These are phyloP conservation scores for Empis stercorea DNA, from an alignment of 2,888 invertebrate species.

Conservation along the genomic window DNA sequence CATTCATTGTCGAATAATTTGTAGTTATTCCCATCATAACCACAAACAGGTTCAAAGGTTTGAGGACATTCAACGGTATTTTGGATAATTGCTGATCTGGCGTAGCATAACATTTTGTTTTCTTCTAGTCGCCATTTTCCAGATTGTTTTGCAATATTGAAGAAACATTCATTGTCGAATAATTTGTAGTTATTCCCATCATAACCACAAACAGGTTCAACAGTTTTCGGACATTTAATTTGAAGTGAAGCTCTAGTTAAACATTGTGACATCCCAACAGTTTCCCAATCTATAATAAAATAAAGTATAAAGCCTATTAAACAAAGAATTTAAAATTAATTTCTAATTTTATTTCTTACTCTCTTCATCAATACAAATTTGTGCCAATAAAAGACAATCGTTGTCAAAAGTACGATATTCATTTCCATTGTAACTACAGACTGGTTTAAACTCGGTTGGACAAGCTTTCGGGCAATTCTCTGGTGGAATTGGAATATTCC, in stretches of 20 bases:
- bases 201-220: background rate
- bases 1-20: conserved; percentile 8
- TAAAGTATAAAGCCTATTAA: background rate
- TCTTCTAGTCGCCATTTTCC: background rate
- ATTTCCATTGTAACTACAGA: background rate
- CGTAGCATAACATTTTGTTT: background rate
- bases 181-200: background rate
- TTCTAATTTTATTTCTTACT: background rate
- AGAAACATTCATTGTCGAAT: conserved; percentile 3
- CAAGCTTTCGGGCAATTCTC: background rate
- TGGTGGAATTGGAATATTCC: too few species aligned
- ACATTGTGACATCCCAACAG: background rate
- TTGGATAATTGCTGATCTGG: background rate
- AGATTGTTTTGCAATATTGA: background rate
- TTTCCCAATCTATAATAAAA: background rate
- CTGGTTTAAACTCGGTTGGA: background rate
- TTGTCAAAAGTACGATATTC: background rate
- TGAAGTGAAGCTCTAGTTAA: background rate
- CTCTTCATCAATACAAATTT: background rate
- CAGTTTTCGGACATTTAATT: background rate
- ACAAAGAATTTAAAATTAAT: background rate
- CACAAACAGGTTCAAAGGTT: conserved; percentile 5
- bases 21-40: background rate
- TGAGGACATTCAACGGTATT: background rate
- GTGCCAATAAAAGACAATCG: background rate